A percentile compares a stretch with the other conserved stretches of the same genome.
These are phyloP conservation scores for Spondyliosoma cantharus DNA, from an alignment of 2,797 vertebrate genomes.

Conservation along the genomic window DNA sequence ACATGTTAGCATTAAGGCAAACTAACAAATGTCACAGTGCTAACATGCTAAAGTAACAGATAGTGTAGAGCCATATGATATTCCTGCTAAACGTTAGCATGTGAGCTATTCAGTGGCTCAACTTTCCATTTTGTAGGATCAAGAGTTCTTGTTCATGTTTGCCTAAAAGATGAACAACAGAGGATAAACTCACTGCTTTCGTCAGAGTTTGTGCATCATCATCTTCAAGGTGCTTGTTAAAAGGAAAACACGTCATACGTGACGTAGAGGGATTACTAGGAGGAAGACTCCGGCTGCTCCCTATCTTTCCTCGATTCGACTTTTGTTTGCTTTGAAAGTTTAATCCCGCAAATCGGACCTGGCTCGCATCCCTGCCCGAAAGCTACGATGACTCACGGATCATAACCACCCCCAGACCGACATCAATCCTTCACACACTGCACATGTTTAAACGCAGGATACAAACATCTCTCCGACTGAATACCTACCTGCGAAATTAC, in stretches of 20 bases:
- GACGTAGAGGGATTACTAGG: background rate
- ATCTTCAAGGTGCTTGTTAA: conserved; percentile 1
- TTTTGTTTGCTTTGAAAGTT: conserved; percentile 32
- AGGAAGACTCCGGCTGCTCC: background rate
- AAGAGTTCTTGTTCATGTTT: background rate
- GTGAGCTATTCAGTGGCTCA: background rate
- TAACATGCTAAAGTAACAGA: no score
- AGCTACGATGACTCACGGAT: conserved; percentile 59
- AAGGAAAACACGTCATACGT: background rate
- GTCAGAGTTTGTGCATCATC: background rate
- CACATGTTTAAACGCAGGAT: conserved; percentile 21
- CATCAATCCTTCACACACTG: conserved; percentile 32
- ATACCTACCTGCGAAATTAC: conserved; percentile 63
- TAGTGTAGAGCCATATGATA: no score
- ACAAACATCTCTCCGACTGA: conserved; percentile 36
- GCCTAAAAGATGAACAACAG: conserved; percentile 6
- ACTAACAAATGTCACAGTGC: no score
- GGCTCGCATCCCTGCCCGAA: conserved; percentile 31
- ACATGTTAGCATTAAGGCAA: no score
- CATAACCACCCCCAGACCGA: conserved; percentile 52
- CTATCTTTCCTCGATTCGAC: conserved; percentile 13
- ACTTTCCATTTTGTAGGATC: background rate
- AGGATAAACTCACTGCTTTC: background rate
- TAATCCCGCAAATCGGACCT: conserved; percentile 24
- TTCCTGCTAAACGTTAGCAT: no score